Evolutionary conservation across 1,140 invertebrate species (phyloP).

Genomic region (Drosophila quadrilineata): DNA sequence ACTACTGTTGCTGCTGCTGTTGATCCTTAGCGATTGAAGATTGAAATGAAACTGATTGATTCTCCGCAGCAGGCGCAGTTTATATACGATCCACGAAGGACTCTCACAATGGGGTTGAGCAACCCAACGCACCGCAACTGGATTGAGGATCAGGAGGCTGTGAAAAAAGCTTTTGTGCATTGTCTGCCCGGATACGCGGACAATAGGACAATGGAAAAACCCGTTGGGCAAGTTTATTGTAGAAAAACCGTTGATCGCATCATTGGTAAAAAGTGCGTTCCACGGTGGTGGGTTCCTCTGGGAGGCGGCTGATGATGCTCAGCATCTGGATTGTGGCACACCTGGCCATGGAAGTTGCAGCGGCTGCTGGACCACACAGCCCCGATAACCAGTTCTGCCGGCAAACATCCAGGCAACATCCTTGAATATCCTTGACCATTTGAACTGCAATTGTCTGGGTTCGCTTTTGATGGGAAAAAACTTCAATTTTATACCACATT

Average conservation of each 20-base stretch:
- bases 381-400: constrained; percentile 52
- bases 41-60: constrained; percentile 81
- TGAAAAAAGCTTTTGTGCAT: constrained; percentile 71
- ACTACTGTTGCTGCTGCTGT: constrained; percentile 53
- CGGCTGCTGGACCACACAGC: constrained; percentile 69
- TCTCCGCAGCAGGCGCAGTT: constrained; percentile 70
- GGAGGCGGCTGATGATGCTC: constrained; percentile 47
- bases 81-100: constrained; percentile 71
- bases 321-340: constrained; percentile 50
- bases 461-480: constrained; percentile 63
- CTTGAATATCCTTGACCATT: constrained; percentile 76
- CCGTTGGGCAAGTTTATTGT: constrained; percentile 75
- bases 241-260: constrained; percentile 63
- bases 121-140: constrained; percentile 1
- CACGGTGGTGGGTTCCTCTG: constrained; percentile 59
- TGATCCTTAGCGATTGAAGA: constrained; percentile 72
- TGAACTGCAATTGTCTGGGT: constrained; percentile 74
- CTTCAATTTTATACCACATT: constrained; percentile 39
- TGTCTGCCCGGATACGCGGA: constrained; percentile 65
- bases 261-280: constrained; percentile 61
- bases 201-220: constrained; percentile 61
- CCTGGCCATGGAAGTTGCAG: constrained; percentile 65
- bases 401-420: constrained; percentile 16
- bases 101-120: constrained; percentile 27
- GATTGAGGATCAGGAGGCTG: constrained; percentile 56